Conservation (phyloP, 2,113 vertebrate genomes). For the Nannobrachium achirus region DNA sequence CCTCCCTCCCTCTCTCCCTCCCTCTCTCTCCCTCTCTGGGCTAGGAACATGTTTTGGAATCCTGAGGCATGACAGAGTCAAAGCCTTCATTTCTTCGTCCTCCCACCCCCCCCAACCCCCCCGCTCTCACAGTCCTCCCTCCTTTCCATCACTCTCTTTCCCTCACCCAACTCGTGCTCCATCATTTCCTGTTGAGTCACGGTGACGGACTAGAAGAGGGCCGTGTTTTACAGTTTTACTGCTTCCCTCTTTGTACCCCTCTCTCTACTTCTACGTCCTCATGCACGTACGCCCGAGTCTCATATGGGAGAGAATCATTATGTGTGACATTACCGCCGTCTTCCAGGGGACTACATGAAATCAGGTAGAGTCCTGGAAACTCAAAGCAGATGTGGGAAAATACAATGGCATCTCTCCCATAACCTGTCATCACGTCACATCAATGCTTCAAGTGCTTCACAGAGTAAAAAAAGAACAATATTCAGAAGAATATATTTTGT, state of each 20-base stretch:
- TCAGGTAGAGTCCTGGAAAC: constrained; percentile 3
- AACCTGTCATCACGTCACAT: neutral
- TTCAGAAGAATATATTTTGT: neutral
- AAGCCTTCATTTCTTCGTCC: constrained; percentile 25
- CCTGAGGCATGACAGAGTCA: constrained; percentile 45
- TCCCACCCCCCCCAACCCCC: neutral
- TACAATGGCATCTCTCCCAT: constrained; percentile 31
- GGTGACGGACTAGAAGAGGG: constrained; percentile 14
- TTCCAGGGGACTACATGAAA: constrained; percentile 10
- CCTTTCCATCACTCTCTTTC: constrained; percentile 26
- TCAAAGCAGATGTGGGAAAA: constrained; percentile 35
- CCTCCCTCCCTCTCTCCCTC: neutral
- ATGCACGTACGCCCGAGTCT: constrained; percentile 28
- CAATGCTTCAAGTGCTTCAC: neutral
- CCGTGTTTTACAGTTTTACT: constrained; percentile 61
- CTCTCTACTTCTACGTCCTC: constrained; percentile 44
- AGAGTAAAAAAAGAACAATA: neutral
- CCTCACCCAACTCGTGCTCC: constrained; percentile 47
- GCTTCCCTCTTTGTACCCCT: constrained; percentile 38
- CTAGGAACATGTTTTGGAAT: constrained; percentile 56
- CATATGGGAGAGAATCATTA: constrained; percentile 20
- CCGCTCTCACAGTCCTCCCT: constrained; percentile 14
- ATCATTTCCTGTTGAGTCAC: constrained; percentile 79
- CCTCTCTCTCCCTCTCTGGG: constrained; percentile 17
- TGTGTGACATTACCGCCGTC: neutral